Percentiles rank a stretch among this genome's conserved stretches.
These are phyloP conservation scores for Aphelinus certus DNA, from an alignment of 1,140 invertebrate genomes.

Conservation along the genomic window DNA sequence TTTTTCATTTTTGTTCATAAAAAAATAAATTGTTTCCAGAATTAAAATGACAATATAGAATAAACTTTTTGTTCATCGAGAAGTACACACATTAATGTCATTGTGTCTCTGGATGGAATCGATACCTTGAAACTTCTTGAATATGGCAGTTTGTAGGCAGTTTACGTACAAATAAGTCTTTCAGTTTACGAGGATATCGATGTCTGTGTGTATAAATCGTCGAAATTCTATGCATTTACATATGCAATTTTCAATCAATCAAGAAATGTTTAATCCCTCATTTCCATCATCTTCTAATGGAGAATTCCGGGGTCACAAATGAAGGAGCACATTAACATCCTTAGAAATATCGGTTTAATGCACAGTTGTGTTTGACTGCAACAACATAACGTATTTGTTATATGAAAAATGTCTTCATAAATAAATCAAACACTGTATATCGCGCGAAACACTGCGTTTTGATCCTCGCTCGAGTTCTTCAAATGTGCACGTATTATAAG, in stretches of 20 bases:
- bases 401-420: neutral
- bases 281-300: neutral
- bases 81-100: neutral
- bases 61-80: slow-evolving; percentile 1
- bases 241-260: slow-evolving; percentile 6
- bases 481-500: neutral
- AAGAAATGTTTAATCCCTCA: neutral
- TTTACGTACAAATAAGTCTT: slow-evolving; percentile 26
- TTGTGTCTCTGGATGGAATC: neutral
- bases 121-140: slow-evolving; percentile 5
- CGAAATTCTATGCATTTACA: slow-evolving; percentile 15
- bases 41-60: slow-evolving; percentile 4
- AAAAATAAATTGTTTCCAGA: slow-evolving; percentile 19
- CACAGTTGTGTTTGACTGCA: slow-evolving; percentile 26
- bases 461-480: neutral
- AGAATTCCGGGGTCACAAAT: neutral
- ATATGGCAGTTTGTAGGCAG: slow-evolving; percentile 23
- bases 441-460: neutral
- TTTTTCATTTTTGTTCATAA: slow-evolving; percentile 6
- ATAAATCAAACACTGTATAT: slow-evolving; percentile 13
- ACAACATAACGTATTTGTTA: slow-evolving; percentile 32
- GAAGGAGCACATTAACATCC: neutral
- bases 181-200: slow-evolving; percentile 6
- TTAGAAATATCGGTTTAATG: slow-evolving; percentile 22
- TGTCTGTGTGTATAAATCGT: neutral